Evolutionary conservation across 2,797 vertebrate species (phyloP).

Genomic region (Phoxinus dragarum): DNA sequence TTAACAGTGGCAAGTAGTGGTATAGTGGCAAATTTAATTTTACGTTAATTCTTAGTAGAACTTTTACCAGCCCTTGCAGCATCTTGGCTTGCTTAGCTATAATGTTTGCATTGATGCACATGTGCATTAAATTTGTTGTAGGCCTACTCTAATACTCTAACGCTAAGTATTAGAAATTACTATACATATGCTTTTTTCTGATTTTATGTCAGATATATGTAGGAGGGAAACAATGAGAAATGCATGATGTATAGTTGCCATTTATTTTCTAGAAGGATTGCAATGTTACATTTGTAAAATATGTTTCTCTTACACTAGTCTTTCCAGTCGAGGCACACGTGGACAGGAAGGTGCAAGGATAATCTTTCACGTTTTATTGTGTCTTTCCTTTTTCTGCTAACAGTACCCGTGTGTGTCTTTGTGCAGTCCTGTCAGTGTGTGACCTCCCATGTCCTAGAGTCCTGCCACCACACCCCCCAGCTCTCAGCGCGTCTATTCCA

Average conservation of each 20-base stretch:
- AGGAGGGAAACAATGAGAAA: not conserved
- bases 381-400: slow-evolving; percentile 32
- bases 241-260: not conserved
- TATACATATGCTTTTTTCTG: not conserved
- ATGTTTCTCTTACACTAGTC: slow-evolving; percentile 6
- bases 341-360: slow-evolving; percentile 18
- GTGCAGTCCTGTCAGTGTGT: slow-evolving; percentile 50
- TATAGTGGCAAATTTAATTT: not conserved
- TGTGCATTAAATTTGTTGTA: not conserved
- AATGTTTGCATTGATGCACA: not conserved
- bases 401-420: slow-evolving; percentile 35
- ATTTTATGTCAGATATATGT: not conserved
- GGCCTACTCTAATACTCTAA: not conserved
- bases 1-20: not conserved
- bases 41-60: not conserved
- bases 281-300: slow-evolving; percentile 1
- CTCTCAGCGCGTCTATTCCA: slow-evolving; percentile 76
- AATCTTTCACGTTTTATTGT: slow-evolving; percentile 25
- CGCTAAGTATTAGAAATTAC: not conserved
- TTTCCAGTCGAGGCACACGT: slow-evolving; percentile 11
- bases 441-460: slow-evolving; percentile 81
- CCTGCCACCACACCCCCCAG: slow-evolving; percentile 76
- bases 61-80: not conserved
- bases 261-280: not conserved
- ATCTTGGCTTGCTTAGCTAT: not conserved